phyloP scores from a whole-genome alignment of 1,140 invertebrate genomes.

The Luehdorfia chinensis region DNA sequence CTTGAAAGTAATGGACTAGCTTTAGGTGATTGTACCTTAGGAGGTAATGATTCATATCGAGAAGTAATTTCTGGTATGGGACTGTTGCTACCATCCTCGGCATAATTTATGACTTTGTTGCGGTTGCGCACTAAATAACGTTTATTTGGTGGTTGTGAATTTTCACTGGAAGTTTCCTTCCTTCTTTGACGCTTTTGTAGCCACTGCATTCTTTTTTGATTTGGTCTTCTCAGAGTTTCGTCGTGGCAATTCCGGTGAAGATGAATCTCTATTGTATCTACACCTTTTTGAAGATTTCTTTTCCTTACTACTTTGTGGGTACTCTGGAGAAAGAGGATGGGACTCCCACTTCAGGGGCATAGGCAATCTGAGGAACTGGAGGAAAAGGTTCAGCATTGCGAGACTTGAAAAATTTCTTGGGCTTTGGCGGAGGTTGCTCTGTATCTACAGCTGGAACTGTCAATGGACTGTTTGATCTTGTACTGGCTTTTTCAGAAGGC shows the following conservation, averaged over 20 bases:
- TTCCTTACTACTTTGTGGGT: constrained; percentile 76
- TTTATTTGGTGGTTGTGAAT: constrained; percentile 70
- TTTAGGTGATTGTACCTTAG: constrained; percentile 57
- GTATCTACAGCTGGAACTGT: constrained; percentile 77
- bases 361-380: constrained; percentile 75
- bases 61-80: constrained; percentile 65
- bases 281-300: constrained; percentile 60
- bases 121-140: constrained; percentile 69
- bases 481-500: constrained; percentile 73
- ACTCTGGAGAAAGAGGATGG: constrained; percentile 79
- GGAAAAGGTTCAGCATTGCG: constrained; percentile 82
- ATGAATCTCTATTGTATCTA: constrained; percentile 66
- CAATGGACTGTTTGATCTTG: constrained; percentile 79
- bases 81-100: constrained; percentile 74
- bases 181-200: constrained; percentile 68
- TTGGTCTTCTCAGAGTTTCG: constrained; percentile 66
- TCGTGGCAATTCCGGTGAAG: constrained; percentile 65
- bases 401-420: constrained; percentile 95
- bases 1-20: constrained; percentile 70
- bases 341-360: constrained; percentile 70
- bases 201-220: constrained; percentile 62
- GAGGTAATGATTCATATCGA: constrained; percentile 50
- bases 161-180: constrained; percentile 55
- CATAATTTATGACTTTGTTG: constrained; percentile 75
- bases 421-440: constrained; percentile 80